Evolutionary conservation across 2,113 vertebrate species (phyloP), one percentile per base, ranked within the genome.

Genomic region (Mormyrus lacerda): DNA sequence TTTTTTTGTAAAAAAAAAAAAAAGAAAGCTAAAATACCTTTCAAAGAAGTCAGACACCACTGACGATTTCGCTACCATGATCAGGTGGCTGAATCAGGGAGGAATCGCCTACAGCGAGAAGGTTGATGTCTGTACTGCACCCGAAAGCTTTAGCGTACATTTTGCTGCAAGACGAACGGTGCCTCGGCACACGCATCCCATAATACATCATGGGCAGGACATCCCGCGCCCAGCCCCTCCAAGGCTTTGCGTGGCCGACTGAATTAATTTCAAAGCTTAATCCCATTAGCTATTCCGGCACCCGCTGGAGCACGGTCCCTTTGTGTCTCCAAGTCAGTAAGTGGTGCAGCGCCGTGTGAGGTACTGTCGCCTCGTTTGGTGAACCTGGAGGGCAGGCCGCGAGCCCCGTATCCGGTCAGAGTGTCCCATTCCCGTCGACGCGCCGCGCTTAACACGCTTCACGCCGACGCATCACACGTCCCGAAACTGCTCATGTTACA

Each of bases 201-300:
- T 79, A 42, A 79, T 79, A 79, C 17, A 35, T 79, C 73, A 3
- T 19, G 15, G 73, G 13, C 35, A 42, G 73, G 73, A 79, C 73
- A 79, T 79, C 73, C 73, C 73, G 17, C 11, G 15, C 73, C 73
- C 17, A 19, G 13, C 17, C 73, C 42, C 73, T 35, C 73, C 2
- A 19, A 79, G 13, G 73, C 31, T 79, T 39, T 42, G 73, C 17
- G 35, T 79, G 73, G 35, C 73, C n/a, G 73, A n/a, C 13, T 79
- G 35, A 79, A 79, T 79, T 79, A 79, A 39, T 42, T 79, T 79
- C 73, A 39, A 79, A 79, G 73, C 73, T 79, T 79, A 79, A 79
- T 79, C 35, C 73, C 73, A 79, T 79, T 79, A 79, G 73, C 31
- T 39, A 42, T 79, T 79, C 31, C 31, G 2, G 73, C 13, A 42